Evolutionary conservation across 2,797 vertebrate genomes (phyloP).

Genomic region (Heterohyrax brucei): DNA sequence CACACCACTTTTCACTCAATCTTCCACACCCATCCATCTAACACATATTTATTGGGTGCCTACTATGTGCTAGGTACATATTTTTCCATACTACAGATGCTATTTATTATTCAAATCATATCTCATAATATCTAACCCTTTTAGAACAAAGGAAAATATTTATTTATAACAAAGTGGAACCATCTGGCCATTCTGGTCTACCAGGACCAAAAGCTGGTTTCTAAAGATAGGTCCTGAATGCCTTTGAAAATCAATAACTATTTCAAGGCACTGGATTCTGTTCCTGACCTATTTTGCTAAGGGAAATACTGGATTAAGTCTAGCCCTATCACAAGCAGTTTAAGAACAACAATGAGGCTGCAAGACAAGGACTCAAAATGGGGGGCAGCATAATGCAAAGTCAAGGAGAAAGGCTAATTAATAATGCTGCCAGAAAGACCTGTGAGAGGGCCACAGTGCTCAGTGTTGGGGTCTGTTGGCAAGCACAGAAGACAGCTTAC

Average conservation of each 20-base stretch:
- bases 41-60: constrained; percentile 33
- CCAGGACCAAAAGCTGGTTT: constrained; percentile 63
- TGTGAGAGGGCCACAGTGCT: background rate
- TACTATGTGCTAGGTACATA: constrained; percentile 48
- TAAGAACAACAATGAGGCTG: constrained; percentile 31
- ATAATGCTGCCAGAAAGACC: background rate
- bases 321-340: constrained; percentile 39
- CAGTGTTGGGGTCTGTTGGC: background rate
- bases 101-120: constrained; percentile 75
- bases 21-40: constrained; percentile 49
- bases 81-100: constrained; percentile 63
- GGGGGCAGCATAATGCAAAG: background rate
- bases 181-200: constrained; percentile 72
- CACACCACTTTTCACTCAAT: constrained; percentile 22
- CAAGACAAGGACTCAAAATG: background rate
- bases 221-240: constrained; percentile 65
- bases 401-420: constrained; percentile 57
- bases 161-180: constrained; percentile 81
- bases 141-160: constrained; percentile 78
- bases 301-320: constrained; percentile 50
- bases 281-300: constrained; percentile 60
- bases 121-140: constrained; percentile 56
- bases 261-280: constrained; percentile 58
- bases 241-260: constrained; percentile 74
- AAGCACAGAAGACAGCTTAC: background rate